A percentile compares a stretch with the other conserved stretches of the same genome.
Conservation (phyloP, 2,113 vertebrate genomes). For the Cyprinus carpio region DNA sequence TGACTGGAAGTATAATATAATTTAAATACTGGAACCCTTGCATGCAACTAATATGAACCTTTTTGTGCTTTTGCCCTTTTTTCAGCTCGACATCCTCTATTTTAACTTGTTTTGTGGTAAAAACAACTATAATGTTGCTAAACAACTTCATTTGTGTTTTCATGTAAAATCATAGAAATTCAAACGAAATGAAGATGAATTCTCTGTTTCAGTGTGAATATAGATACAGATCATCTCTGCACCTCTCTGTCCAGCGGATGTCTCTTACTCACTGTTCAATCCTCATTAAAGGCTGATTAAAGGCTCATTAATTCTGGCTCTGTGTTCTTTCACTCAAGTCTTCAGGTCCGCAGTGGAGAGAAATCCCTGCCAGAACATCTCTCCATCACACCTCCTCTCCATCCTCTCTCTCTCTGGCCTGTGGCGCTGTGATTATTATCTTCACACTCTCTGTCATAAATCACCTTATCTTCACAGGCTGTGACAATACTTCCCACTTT, state of each 20-base stretch:
- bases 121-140: neutral
- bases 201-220: neutral
- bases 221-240: no score
- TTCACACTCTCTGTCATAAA: constrained; percentile 57
- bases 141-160: neutral
- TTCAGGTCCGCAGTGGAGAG: constrained; percentile 7
- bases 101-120: neutral
- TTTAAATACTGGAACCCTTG: neutral
- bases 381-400: no score
- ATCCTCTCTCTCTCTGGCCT: constrained; percentile 3
- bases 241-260: no score
- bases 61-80: neutral
- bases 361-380: constrained; percentile 23
- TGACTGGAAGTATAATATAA: neutral
- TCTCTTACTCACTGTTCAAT: neutral
- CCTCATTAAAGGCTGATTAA: no score
- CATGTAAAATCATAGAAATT: neutral
- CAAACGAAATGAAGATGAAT: neutral
- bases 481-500: constrained; percentile 50
- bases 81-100: neutral
- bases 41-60: neutral
- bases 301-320: neutral
- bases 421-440: neutral
- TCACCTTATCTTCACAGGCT: constrained; percentile 57
- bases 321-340: constrained; percentile 36